A percentile compares a stretch with the other conserved stretches of the same genome.
phyloP scores from a whole-genome alignment of 2,888 invertebrate genomes.

The Drosophila mulleri region DNA sequence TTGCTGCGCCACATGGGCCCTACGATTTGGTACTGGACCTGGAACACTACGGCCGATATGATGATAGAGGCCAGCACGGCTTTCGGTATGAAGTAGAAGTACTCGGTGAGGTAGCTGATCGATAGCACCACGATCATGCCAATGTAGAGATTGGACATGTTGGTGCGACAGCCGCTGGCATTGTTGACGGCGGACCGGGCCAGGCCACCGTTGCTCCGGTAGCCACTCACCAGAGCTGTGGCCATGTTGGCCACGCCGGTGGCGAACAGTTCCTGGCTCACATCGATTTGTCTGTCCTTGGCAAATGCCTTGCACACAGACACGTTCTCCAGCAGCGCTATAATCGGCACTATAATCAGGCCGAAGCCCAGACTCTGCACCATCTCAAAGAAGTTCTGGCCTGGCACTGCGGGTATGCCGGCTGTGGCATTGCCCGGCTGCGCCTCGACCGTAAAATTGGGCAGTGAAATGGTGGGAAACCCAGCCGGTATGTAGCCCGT shows the following conservation, averaged over 20 bases:
- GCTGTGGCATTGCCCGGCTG: constrained; percentile 71
- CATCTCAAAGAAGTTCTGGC: constrained; percentile 88
- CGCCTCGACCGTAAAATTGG: constrained; percentile 88
- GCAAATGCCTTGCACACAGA: constrained; percentile 87
- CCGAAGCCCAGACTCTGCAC: constrained; percentile 92
- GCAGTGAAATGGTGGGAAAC: constrained; percentile 88
- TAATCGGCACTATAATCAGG: constrained; percentile 92
- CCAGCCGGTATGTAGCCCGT: constrained; percentile 91
- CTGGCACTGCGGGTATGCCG: constrained; percentile 64
- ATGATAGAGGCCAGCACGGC: constrained; percentile 94
- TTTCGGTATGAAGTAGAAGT: constrained; percentile 94
- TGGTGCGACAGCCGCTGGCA: constrained; percentile 94
- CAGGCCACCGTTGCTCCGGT: constrained; percentile 92
- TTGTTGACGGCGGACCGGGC: constrained; percentile 94
- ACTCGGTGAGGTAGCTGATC: constrained; percentile 93
- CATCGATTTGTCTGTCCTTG: constrained; percentile 92
- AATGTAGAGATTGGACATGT: constrained; percentile 92
- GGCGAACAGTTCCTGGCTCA: constrained; percentile 95
- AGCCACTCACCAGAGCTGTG: constrained; percentile 93
- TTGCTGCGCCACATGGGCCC: constrained; percentile 95
- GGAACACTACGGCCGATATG: constrained; percentile 95
- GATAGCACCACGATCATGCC: constrained; percentile 93
- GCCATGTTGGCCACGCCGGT: constrained; percentile 91
- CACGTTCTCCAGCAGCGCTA: constrained; percentile 95
- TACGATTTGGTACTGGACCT: constrained; percentile 94